Conservation (phyloP, 1,140 invertebrate genomes). For the Nebria ingens region DNA sequence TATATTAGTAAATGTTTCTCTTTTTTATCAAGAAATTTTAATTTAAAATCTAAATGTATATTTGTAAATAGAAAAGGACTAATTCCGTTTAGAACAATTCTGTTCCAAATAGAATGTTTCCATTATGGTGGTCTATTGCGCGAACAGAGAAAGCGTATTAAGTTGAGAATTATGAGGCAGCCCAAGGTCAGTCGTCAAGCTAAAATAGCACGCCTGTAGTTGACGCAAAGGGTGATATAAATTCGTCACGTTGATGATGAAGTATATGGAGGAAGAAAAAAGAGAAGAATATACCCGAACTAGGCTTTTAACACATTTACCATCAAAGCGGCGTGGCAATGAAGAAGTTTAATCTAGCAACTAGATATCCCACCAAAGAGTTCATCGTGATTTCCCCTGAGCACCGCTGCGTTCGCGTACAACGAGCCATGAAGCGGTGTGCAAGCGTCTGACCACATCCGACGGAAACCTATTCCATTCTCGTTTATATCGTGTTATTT, state of each 20-base stretch:
- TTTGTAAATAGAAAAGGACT: no score
- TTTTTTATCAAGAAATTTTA: no score
- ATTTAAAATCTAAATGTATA: no score
- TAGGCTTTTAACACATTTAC: not conserved
- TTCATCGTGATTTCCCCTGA: constrained; percentile 7
- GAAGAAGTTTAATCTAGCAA: constrained; percentile 3
- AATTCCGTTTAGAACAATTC: no score
- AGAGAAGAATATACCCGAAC: not conserved
- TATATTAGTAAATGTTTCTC: no score
- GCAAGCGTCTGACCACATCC: not conserved
- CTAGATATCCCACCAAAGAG: constrained; percentile 5
- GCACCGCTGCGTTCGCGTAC: not conserved
- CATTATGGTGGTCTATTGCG: no score
- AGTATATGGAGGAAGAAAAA: not conserved
- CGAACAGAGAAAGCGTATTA: no score
- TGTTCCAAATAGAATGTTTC: no score
- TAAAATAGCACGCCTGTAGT: not conserved
- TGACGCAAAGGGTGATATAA: not conserved
- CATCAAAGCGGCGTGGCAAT: not conserved
- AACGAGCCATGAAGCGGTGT: not conserved
- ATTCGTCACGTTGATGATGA: not conserved
- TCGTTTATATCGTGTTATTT: constrained; percentile 7
- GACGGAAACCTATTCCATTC: constrained; percentile 1
- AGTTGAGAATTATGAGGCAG: no score
- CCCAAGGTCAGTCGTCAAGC: no score